A percentile compares a stretch with the other conserved stretches of the same genome.
Evolutionary conservation across 2,888 invertebrate species (phyloP).

Genomic region (Pyrochroa serraticornis): DNA sequence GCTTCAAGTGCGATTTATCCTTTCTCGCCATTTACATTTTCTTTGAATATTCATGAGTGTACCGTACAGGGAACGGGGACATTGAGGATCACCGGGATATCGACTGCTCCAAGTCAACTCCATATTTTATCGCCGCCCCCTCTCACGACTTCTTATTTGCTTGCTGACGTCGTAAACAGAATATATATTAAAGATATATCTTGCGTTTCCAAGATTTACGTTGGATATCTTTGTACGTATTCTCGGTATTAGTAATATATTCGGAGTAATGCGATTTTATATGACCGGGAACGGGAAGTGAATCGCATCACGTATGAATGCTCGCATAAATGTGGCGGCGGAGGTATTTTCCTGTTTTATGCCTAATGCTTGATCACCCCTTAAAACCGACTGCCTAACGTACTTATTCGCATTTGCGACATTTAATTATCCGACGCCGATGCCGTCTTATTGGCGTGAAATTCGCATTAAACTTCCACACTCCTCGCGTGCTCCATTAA

Average conservation of each 20-base stretch:
- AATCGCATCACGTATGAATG: conserved; percentile 12
- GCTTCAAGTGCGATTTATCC: conserved; percentile 30
- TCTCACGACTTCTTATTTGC: conserved; percentile 18
- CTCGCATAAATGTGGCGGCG: conserved; percentile 3
- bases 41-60: conserved; percentile 33
- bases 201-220: conserved; percentile 12
- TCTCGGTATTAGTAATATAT: conserved; percentile 17
- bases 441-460: too few relatives aligned
- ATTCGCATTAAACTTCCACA: too few relatives aligned
- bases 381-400: too few relatives aligned
- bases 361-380: too few relatives aligned
- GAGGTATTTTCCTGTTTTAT: too few relatives aligned
- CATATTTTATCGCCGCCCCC: conserved; percentile 13
- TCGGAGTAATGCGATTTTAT: conserved; percentile 8
- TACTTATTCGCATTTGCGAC: too few relatives aligned
- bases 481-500: too few relatives aligned
- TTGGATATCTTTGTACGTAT: conserved; percentile 11
- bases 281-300: conserved; percentile 6
- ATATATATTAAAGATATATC: conserved; percentile 21
- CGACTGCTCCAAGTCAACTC: conserved; percentile 3
- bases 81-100: conserved; percentile 6
- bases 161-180: conserved; percentile 15
- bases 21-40: conserved; percentile 30
- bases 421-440: too few relatives aligned
- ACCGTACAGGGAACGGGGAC: conserved; percentile 2